These are phyloP conservation scores for Idaea dimidiata DNA, from an alignment of 2,888 invertebrate genomes.

Conservation along the genomic window DNA sequence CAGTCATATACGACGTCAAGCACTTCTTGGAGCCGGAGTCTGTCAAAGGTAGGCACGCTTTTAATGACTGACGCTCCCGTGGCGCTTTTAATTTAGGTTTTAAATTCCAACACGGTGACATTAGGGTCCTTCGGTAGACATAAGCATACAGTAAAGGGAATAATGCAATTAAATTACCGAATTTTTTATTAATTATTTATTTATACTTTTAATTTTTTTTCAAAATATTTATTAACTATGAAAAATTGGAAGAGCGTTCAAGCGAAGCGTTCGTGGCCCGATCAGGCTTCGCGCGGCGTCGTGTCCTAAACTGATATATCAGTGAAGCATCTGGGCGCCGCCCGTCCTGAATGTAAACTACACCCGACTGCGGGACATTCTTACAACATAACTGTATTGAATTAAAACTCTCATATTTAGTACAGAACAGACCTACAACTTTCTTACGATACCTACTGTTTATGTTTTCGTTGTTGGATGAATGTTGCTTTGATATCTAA, in stretches of 20 bases:
- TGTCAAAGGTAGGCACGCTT: too few relatives aligned
- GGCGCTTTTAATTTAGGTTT: too few relatives aligned
- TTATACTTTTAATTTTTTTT: too few relatives aligned
- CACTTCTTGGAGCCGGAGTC: too few relatives aligned
- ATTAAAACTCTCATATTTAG: conserved; percentile 1
- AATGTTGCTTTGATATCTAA: not conserved
- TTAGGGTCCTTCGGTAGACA: too few relatives aligned
- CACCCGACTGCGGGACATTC: conserved; percentile 16
- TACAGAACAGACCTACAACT: not conserved
- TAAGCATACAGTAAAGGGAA: too few relatives aligned
- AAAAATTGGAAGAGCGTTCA: not conserved
- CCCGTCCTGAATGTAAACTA: conserved; percentile 48
- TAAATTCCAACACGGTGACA: too few relatives aligned
- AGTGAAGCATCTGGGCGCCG: conserved; percentile 57
- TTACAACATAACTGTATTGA: conserved; percentile 2
- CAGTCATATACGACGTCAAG: too few relatives aligned
- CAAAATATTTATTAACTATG: too few relatives aligned
- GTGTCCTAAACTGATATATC: conserved; percentile 55
- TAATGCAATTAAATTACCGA: too few relatives aligned
- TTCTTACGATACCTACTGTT: not conserved
- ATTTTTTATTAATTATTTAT: too few relatives aligned
- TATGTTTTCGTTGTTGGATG: not conserved
- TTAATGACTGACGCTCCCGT: too few relatives aligned
- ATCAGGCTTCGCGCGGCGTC: conserved; percentile 10
- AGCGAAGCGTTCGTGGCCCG: conserved; percentile 21